phyloP scores from a whole-genome alignment of 2,797 vertebrate species.

The Artibeus lituratus region DNA sequence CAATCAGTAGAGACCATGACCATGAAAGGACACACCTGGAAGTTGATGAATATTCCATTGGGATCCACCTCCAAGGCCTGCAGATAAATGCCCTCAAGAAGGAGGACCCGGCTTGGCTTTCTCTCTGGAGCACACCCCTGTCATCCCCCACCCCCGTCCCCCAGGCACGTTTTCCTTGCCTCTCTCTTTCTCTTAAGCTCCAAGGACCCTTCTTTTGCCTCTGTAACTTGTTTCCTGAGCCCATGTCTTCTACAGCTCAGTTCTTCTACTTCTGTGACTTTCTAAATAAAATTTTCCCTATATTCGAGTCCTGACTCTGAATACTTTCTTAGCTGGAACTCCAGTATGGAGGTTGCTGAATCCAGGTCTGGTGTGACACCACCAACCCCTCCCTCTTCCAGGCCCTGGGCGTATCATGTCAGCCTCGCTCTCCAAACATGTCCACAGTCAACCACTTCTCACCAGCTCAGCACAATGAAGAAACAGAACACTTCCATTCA shows the following conservation, averaged over 20 bases:
- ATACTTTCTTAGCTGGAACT: background rate
- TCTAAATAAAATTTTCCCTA: background rate
- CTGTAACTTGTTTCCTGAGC: background rate
- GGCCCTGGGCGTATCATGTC: background rate
- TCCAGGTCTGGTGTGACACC: background rate
- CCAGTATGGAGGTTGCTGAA: background rate
- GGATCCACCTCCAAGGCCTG: background rate
- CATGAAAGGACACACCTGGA: background rate
- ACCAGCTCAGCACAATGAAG: background rate
- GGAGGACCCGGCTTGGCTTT: background rate
- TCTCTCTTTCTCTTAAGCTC: background rate
- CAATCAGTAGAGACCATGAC: background rate
- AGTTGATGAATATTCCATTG: background rate
- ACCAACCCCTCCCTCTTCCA: background rate
- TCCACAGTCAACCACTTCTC: background rate
- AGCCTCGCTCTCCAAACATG: background rate
- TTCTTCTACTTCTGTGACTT: background rate
- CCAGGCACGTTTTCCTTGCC: background rate
- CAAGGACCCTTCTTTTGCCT: background rate
- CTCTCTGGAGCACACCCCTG: background rate
- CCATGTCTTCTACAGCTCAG: background rate
- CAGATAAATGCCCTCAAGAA: background rate
- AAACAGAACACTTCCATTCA: background rate
- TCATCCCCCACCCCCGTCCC: background rate
- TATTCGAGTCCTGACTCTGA: background rate